phyloP scores from a whole-genome alignment of 2,888 invertebrate species.

The Nineta flava region DNA sequence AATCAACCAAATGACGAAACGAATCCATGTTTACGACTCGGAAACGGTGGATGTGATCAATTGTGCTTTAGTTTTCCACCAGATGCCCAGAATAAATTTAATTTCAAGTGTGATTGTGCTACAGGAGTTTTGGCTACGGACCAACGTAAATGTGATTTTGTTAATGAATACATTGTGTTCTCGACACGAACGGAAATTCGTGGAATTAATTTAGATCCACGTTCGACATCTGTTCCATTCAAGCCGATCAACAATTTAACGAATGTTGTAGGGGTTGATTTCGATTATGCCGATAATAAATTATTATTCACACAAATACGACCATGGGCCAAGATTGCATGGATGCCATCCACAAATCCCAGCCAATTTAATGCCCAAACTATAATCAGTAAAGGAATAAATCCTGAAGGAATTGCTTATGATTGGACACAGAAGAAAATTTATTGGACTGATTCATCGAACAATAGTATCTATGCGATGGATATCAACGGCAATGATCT shows the following conservation, averaged over 20 bases:
- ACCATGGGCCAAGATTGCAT: conserved; percentile 78
- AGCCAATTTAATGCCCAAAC: conserved; percentile 42
- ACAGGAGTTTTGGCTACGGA: conserved; percentile 57
- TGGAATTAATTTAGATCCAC: conserved; percentile 76
- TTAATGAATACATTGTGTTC: conserved; percentile 83
- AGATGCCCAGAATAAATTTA: conserved; percentile 26
- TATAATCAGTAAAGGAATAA: conserved; percentile 63
- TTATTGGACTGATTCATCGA: conserved; percentile 94
- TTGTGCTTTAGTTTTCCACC: conserved; percentile 84
- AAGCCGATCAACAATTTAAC: conserved; percentile 71
- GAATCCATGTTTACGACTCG: conserved; percentile 62
- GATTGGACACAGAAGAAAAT: conserved; percentile 97
- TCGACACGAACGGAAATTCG: conserved; percentile 88
- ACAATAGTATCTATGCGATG: conserved; percentile 90
- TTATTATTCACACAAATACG: conserved; percentile 87
- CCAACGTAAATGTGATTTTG: conserved; percentile 57
- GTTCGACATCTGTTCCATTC: conserved; percentile 68
- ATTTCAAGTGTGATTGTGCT: conserved; percentile 79
- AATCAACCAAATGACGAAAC: conserved; percentile 73
- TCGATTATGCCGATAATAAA: conserved; percentile 76
- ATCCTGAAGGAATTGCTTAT: conserved; percentile 87
- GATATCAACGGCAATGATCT: conserved; percentile 73
- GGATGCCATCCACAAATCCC: conserved; percentile 58
- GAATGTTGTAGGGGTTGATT: conserved; percentile 90
- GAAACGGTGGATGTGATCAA: conserved; percentile 81